Percentiles rank a stretch among this genome's conserved stretches.
phyloP scores from a whole-genome alignment of 2,888 invertebrate species.

The Dicranocentrus wangi region DNA sequence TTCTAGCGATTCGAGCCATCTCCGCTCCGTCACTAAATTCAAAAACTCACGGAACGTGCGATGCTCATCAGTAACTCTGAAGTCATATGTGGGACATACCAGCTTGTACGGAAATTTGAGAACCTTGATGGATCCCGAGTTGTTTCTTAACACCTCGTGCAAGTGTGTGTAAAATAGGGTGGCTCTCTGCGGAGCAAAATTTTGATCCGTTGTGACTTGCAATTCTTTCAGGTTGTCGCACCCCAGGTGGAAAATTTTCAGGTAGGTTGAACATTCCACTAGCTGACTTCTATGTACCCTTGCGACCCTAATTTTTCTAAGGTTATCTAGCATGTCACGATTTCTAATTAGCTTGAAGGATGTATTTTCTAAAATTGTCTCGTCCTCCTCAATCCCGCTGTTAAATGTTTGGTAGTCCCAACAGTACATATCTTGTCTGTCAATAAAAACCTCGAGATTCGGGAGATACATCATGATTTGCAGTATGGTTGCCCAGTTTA shows the following conservation, averaged over 20 bases:
- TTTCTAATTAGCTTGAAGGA: constrained; percentile 57
- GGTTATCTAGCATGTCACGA: constrained; percentile 53
- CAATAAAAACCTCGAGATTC: constrained; percentile 64
- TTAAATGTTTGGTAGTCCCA: constrained; percentile 71
- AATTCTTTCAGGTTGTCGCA: constrained; percentile 62
- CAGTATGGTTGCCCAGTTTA: constrained; percentile 70
- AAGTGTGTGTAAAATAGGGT: constrained; percentile 66
- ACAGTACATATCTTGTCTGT: constrained; percentile 69
- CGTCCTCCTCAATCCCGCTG: constrained; percentile 70
- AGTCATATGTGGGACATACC: constrained; percentile 69
- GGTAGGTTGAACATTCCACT: constrained; percentile 69
- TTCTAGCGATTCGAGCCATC: constrained; percentile 62
- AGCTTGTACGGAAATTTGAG: constrained; percentile 70
- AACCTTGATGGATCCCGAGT: constrained; percentile 47
- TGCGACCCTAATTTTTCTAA: constrained; percentile 56
- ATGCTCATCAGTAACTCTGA: constrained; percentile 70
- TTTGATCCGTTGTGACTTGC: constrained; percentile 71
- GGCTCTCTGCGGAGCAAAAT: constrained; percentile 68
- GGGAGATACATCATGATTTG: constrained; percentile 68
- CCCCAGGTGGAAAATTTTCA: constrained; percentile 66
- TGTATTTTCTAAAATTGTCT: constrained; percentile 63
- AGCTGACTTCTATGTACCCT: constrained; percentile 70
- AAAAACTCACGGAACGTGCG: constrained; percentile 70
- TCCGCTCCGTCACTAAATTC: constrained; percentile 58
- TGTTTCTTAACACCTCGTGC: constrained; percentile 53